Evolutionary conservation across 2,888 invertebrate genomes (phyloP).

Genomic region (Schizaphis graminum): DNA sequence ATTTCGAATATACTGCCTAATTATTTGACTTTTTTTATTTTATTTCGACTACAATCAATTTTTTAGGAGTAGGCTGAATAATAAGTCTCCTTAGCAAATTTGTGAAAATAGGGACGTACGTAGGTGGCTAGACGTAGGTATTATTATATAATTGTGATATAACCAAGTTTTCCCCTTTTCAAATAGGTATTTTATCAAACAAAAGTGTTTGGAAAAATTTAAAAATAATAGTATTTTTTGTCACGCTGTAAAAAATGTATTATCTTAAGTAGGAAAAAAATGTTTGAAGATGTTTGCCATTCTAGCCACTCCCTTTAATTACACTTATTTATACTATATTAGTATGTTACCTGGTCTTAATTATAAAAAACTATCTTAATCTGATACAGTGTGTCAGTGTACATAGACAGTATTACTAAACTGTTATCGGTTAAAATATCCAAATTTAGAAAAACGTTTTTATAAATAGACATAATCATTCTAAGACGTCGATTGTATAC

Average conservation of each 20-base stretch:
- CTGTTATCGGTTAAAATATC: too few species aligned
- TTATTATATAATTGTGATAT: neutral
- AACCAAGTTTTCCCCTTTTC: neutral
- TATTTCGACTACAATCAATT: neutral
- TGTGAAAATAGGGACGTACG: neutral
- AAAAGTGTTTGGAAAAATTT: too few species aligned
- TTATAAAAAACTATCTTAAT: neutral
- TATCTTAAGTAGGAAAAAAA: neutral
- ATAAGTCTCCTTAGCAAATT: neutral
- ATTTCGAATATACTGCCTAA: neutral
- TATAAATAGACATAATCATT: too few species aligned
- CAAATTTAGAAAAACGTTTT: too few species aligned
- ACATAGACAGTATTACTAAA: too few species aligned
- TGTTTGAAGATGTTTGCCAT: neutral
- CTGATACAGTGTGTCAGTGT: neutral
- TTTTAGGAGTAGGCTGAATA: neutral
- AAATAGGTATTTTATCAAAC: too few species aligned
- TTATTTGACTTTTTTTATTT: neutral
- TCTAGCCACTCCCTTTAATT: neutral
- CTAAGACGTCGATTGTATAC: too few species aligned
- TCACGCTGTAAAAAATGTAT: neutral
- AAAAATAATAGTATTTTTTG: neutral
- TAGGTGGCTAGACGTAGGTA: neutral
- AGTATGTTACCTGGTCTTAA: too few species aligned
- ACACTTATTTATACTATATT: neutral